Percentiles rank a stretch among this genome's conserved stretches.
phyloP scores from a whole-genome alignment of 2,797 vertebrate species.

The Petrocephalus sullivani region DNA sequence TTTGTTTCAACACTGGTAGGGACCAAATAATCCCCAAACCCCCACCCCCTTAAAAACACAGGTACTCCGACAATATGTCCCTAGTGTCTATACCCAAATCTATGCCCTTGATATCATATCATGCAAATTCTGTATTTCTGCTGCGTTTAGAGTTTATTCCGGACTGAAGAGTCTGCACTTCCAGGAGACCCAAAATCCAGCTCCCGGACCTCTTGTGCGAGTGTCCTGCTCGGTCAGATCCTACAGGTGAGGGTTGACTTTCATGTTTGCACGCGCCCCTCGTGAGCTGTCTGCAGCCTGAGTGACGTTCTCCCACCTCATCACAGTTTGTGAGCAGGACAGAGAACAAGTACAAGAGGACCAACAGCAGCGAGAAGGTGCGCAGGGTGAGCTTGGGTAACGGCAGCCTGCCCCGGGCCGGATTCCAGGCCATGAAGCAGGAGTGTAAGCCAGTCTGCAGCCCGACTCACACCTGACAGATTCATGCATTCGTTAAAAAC shows the following conservation, averaged over 20 bases:
- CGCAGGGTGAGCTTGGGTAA: conserved; percentile 75
- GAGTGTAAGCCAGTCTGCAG: conserved; percentile 52
- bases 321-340: conserved; percentile 88
- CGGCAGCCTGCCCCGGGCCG: conserved; percentile 61
- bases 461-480: background rate
- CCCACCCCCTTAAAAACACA: background rate
- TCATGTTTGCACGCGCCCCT: background rate
- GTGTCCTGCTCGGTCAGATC: conserved; percentile 87
- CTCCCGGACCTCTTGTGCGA: conserved; percentile 84
- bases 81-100: background rate
- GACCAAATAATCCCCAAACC: background rate
- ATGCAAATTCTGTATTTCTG: conserved; percentile 5
- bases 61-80: background rate
- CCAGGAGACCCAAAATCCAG: conserved; percentile 72
- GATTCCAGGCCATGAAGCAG: conserved; percentile 65
- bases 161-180: conserved; percentile 70
- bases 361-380: conserved; percentile 92
- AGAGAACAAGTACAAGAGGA: conserved; percentile 93
- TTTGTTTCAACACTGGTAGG: background rate
- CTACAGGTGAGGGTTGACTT: conserved; percentile 72
- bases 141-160: conserved; percentile 65
- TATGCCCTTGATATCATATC: background rate
- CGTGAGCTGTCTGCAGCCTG: conserved; percentile 5
- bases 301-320: background rate
- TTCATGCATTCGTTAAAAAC: background rate